These are phyloP conservation scores for Sisor rabdophorus DNA, from an alignment of 2,113 vertebrate genomes.

Conservation along the genomic window DNA sequence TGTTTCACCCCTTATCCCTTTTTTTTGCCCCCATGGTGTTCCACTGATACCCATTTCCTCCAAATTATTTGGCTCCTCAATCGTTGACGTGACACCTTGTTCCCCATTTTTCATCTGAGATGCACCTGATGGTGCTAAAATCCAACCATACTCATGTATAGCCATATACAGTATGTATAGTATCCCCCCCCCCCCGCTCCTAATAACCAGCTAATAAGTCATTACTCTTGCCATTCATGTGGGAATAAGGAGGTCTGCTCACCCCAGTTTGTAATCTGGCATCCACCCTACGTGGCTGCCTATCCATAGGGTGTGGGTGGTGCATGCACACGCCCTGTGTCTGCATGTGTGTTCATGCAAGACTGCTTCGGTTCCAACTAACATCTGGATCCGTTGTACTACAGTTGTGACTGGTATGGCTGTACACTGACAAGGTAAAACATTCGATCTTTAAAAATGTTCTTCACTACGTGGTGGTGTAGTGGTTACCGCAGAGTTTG, in stretches of 20 bases:
- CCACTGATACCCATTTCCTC: neutral
- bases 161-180: neutral
- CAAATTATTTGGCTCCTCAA: neutral
- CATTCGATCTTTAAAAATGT: neutral
- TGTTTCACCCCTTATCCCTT: conserved; percentile 30
- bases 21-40: neutral
- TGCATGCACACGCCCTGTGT: neutral
- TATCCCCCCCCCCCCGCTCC: conserved; percentile 53
- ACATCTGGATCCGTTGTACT: conserved; percentile 8
- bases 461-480: too few relatives aligned
- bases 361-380: neutral
- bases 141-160: conserved; percentile 49
- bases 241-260: conserved; percentile 54
- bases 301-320: conserved; percentile 31
- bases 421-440: neutral
- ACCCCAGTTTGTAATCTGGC: conserved; percentile 59
- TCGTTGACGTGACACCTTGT: neutral
- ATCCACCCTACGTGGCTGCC: conserved; percentile 26
- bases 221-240: conserved; percentile 53
- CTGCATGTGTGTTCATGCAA: conserved; percentile 6
- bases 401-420: neutral
- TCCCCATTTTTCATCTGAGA: conserved; percentile 54
- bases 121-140: conserved; percentile 65
- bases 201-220: conserved; percentile 65
- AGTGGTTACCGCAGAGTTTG: too few relatives aligned